Evolutionary conservation across 2,888 invertebrate genomes (phyloP).

Genomic region (Cryptops parisi): DNA sequence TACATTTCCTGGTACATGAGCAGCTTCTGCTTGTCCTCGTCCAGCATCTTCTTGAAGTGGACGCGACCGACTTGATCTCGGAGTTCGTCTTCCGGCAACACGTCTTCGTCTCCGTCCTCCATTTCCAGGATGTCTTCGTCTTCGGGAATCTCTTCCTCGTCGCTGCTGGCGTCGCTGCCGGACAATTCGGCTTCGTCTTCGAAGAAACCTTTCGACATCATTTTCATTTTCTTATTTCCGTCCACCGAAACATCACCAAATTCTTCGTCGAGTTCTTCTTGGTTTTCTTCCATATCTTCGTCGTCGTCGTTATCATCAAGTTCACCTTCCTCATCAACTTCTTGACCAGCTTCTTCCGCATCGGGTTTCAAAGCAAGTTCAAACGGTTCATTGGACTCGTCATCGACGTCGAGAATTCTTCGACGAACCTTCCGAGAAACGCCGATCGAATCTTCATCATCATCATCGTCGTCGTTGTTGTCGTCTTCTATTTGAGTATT

Average conservation of each 20-base stretch:
- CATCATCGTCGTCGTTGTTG: not conserved
- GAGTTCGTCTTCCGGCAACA: slow-evolving; percentile 57
- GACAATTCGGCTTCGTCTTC: slow-evolving; percentile 85
- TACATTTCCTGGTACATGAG: slow-evolving; percentile 68
- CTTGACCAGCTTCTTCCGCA: slow-evolving; percentile 30
- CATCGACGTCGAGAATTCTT: not conserved
- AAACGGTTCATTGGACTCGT: slow-evolving; percentile 3
- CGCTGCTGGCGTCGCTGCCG: slow-evolving; percentile 79
- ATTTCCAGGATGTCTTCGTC: slow-evolving; percentile 48
- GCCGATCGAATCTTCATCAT: not conserved
- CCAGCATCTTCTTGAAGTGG: slow-evolving; percentile 60
- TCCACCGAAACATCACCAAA: slow-evolving; percentile 15
- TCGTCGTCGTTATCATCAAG: slow-evolving; percentile 25
- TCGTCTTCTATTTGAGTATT: not conserved
- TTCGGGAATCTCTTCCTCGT: slow-evolving; percentile 67
- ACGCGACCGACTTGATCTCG: slow-evolving; percentile 65
- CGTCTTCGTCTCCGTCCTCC: slow-evolving; percentile 72
- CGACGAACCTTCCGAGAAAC: not conserved
- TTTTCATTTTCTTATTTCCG: slow-evolving; percentile 19
- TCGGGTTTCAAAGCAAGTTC: slow-evolving; percentile 25
- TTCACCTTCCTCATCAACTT: slow-evolving; percentile 22
- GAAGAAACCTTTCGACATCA: slow-evolving; percentile 47
- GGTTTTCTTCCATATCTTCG: slow-evolving; percentile 19
- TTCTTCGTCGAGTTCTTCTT: slow-evolving; percentile 2
- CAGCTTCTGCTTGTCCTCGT: slow-evolving; percentile 75